Conservation (phyloP, 2,113 vertebrate genomes). For the Zeus faber region DNA sequence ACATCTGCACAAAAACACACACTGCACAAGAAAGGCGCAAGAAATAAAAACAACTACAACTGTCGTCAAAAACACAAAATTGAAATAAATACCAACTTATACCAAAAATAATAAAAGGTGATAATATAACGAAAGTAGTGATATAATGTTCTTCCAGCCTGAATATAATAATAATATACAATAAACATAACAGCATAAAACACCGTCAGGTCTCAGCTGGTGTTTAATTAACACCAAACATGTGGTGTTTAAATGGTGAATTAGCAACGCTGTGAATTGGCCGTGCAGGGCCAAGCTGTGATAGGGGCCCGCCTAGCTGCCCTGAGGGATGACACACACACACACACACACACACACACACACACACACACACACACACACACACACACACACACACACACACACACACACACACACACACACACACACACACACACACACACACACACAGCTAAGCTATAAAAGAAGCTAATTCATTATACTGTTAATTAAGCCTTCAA, state of each 20-base stretch:
- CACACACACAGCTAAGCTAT: conserved; percentile 42
- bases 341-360: conserved; percentile 10
- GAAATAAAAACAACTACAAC: too few species aligned
- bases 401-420: conserved; percentile 6
- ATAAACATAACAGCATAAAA: too few species aligned
- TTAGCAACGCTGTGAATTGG: conserved; percentile 49
- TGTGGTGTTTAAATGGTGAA: conserved; percentile 61
- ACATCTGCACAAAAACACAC: too few species aligned
- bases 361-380: conserved; percentile 4
- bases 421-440: conserved; percentile 38
- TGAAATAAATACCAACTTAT: too few species aligned
- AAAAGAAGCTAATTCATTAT: too few species aligned
- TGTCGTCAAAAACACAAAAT: too few species aligned
- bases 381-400: conserved; percentile 16
- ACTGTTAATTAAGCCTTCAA: conserved; percentile 58
- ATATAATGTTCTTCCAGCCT: too few species aligned
- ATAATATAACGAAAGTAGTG: too few species aligned
- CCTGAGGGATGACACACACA: conserved; percentile 19
- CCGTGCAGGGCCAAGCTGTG: conserved; percentile 50
- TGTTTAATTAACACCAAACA: conserved; percentile 66
- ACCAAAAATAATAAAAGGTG: too few species aligned
- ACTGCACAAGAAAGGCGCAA: too few species aligned
- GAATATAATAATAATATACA: too few species aligned
- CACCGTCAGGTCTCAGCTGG: too few species aligned
- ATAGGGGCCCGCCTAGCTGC: conserved; percentile 15